phyloP scores from a whole-genome alignment of 2,113 vertebrate genomes.

The Calidris pygmaea region DNA sequence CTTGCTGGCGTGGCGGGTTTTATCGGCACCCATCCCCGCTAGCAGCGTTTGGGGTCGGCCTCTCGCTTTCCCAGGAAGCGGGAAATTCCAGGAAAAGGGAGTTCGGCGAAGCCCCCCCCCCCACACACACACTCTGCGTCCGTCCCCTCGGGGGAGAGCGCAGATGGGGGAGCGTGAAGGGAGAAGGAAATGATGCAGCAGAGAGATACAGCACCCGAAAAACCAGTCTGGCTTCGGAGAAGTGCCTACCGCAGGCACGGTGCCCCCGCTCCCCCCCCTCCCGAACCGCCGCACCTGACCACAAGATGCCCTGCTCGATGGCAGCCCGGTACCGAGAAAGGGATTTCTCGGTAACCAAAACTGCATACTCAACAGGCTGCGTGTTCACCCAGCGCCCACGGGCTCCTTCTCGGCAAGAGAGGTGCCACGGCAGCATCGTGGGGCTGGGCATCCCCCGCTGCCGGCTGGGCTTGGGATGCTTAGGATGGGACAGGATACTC shows the following conservation, averaged over 20 bases:
- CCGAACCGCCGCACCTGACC: not conserved
- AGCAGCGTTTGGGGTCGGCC: no score
- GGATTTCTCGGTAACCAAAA: slow-evolving; percentile 39
- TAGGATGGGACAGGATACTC: not conserved
- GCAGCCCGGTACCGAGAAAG: slow-evolving; percentile 31
- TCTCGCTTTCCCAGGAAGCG: no score
- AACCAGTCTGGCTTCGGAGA: slow-evolving; percentile 38
- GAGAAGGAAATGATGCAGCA: slow-evolving; percentile 63
- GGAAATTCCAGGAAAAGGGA: no score
- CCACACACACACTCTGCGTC: no score
- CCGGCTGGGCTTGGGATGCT: fast-evolving
- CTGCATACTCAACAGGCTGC: not conserved
- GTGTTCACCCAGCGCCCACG: not conserved
- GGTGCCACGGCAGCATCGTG: not conserved
- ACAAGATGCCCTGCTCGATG: slow-evolving; percentile 13
- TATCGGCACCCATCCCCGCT: no score
- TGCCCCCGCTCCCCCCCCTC: not conserved
- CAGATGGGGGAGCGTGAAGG: not conserved
- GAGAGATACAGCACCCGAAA: not conserved
- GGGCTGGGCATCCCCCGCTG: not conserved
- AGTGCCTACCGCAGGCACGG: not conserved
- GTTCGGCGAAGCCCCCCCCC: no score
- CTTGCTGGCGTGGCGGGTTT: no score
- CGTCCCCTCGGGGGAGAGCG: not conserved
- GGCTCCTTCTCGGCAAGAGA: not conserved